Base-by-base conservation (phyloP, 2,888 invertebrate species). In the Chalcis sispes region DNA sequence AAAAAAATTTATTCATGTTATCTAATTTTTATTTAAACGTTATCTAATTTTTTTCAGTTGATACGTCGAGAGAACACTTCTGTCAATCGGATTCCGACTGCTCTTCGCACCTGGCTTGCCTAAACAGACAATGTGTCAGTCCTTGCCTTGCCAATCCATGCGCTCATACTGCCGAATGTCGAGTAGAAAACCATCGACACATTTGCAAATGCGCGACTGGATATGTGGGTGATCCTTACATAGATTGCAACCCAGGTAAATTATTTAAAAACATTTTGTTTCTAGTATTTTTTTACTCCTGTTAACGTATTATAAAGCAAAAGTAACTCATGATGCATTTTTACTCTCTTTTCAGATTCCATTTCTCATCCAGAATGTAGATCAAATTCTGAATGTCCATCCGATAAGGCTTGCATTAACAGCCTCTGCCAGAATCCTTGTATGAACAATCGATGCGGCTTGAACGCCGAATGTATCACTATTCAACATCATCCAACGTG, bases 381-480 rank as follows among this genome's bases (percentile, higher is more conserved):
- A 15, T 90, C 90, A 15, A 95, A 96, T 85, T 90, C 92, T 0
- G 94, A 96, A 74, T 97, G 97, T 84, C 90, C 94, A 0, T 90
- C 92, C 2, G 93, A 94, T 36, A 93, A 94, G 84, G 94, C 96
- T 0, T 97, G 97, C 85, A 92, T 95, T 71, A 93, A 94, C 80
- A 91, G 92, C 80, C 92, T 93, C 56, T 97, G 97, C 85, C 93
- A 94, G 85, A 92, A 96, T 84, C 96, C 96, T 0, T 97, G 97
- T 86, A 92, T 94, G 23, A 92, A 91, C 56, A 93, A 94, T 83
- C 94, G 95, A 1, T 98, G 97, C 85, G 96, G 95, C 62, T 89
- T 92, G 10, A 93, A 94, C 78, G 96, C 97, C 0, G 92, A 95
- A 79, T 98, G 97, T 84, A 91, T 93, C 20, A 94, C 95, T 0